A percentile compares a stretch with the other conserved stretches of the same genome.
Conservation (phyloP, 2,113 vertebrate species). For the Atlantisia rogersi region DNA sequence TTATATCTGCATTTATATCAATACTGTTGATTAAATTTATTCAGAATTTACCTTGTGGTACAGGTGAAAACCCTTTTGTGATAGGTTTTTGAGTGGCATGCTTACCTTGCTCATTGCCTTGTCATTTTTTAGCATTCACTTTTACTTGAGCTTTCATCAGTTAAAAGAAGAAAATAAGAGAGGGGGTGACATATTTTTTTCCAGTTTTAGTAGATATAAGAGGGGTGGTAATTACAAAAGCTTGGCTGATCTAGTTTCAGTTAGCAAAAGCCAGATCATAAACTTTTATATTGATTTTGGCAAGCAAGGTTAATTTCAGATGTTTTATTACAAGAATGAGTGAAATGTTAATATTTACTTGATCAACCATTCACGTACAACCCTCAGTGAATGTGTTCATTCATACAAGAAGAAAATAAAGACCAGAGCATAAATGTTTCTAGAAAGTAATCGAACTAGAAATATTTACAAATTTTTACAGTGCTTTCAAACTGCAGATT, state of each 20-base stretch:
- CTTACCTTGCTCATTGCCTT: not conserved
- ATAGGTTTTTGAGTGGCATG: not conserved
- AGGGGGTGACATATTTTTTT: not conserved
- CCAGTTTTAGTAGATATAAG: not conserved
- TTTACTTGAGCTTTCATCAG: not conserved
- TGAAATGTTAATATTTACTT: not conserved
- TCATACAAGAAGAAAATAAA: not conserved
- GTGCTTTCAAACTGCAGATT: not conserved
- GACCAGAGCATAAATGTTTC: not conserved
- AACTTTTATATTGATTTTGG: not conserved
- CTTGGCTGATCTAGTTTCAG: not conserved
- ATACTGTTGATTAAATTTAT: not conserved
- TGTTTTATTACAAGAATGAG: not conserved
- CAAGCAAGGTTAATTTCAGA: not conserved
- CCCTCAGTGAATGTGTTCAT: not conserved
- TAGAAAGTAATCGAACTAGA: not conserved
- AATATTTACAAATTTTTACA: not conserved
- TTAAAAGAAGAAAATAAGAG: not conserved
- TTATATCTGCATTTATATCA: not conserved
- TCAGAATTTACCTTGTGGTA: not conserved
- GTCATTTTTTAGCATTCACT: not conserved
- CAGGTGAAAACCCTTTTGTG: not conserved
- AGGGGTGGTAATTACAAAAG: not conserved
- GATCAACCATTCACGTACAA: not conserved
- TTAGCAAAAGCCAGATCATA: not conserved